Evolutionary conservation across 2,113 vertebrate genomes (phyloP), one percentile per base, ranked within the genome.

Genomic region (Pica pica): DNA sequence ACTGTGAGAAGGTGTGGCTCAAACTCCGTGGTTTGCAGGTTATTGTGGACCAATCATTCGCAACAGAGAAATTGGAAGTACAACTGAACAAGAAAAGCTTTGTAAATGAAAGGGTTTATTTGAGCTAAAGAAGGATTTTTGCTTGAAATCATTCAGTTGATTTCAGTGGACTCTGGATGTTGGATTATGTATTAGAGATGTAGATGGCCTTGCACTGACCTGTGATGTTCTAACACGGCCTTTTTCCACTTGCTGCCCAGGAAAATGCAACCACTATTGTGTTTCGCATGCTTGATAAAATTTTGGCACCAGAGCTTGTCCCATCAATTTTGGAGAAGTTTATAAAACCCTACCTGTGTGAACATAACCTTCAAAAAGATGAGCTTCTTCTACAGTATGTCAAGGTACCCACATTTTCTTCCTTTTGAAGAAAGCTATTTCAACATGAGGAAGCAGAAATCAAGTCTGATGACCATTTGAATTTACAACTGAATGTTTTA

Each of bases 251-350:
- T 81, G 7, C 81, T 87, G 83, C 22, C 47, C 94, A 99, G 99
- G 98, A 99, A 89, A 99, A 97, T 33, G 96, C 98, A 13, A 97
- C 97, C 35, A 99, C 98, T 30, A 98, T 99, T 8, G 99, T 98
- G 5, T 99, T 99, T 91, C 98, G 98, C 52, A 99, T 99, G 99
- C 97, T 99, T 56, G 99, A 99, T 96, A 99, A 99, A 97, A 98
- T 99, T 27, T 92, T 98, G 16, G 99, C 99, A 52, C 99, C 99
- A 3, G 99, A 99, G 84, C 98, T 99, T 26, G 98, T 99, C 50
- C 97, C 99, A 8, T 97, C 97, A 1, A 92, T 98, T 41, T 94
- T 99, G 65, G 98, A 99, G 91, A 99, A 97, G 75, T 98, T 97
- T 56, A 95, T 99, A 55, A 93, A 97, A 63, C 99, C 99, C 11